phyloP scores from a whole-genome alignment of 2,797 vertebrate genomes.

The Jordanella pulchra region DNA sequence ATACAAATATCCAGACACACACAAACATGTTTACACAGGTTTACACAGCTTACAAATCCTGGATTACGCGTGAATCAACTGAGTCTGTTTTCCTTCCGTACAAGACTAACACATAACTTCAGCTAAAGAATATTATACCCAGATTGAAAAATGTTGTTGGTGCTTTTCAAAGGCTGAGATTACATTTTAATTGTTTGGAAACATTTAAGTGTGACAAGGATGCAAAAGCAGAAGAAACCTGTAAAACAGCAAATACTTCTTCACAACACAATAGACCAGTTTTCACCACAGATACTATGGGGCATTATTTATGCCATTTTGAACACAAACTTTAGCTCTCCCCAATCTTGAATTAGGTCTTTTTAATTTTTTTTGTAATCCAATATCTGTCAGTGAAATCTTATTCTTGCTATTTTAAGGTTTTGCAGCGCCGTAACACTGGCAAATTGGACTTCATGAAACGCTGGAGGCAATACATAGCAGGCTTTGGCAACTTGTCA shows the following conservation, averaged over 20 bases:
- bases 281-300: background rate
- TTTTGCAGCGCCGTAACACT: constrained; percentile 86
- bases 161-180: background rate
- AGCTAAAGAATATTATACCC: background rate
- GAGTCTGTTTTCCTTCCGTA: no score
- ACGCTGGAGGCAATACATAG: constrained; percentile 86
- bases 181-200: background rate
- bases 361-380: background rate
- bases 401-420: constrained; percentile 66
- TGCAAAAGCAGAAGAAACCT: background rate
- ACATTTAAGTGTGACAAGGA: background rate
- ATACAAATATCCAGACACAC: no score
- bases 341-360: background rate
- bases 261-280: background rate
- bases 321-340: background rate
- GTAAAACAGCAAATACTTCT: background rate
- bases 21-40: no score
- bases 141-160: background rate
- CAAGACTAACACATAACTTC: no score
- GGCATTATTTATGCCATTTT: background rate
- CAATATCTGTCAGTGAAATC: constrained; percentile 22
- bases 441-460: constrained; percentile 90
- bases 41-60: no score
- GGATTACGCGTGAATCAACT: no score
- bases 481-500: constrained; percentile 87